Base-by-base conservation (phyloP, 1,140 invertebrate genomes). In the Bombus ignitus region DNA sequence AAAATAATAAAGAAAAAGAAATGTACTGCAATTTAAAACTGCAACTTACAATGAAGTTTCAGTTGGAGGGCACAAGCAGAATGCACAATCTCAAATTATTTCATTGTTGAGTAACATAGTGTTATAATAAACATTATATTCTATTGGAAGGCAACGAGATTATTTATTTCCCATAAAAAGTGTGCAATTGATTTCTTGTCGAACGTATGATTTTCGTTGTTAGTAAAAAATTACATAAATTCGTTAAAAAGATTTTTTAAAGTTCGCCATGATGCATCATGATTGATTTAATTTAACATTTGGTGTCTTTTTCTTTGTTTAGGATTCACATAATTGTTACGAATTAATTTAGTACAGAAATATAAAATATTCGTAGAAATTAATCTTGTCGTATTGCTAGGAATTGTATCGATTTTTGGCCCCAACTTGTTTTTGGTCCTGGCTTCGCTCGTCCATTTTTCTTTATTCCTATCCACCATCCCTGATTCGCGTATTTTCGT, bases 401-500 rank as follows among this genome's bases (percentile, higher is more conserved):
- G 92, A 97, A 97, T 88, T 96, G 96, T 84, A 96, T 96, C 3
- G 97, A 96, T 91, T 96, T 96, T 92, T 97, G 96, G 25, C 96
- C 96, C 93, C 95, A 96, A 42, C 90, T 94, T 1, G 97, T 97
- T 89, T 95, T 96, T 5, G 94, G 91, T 1, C 96, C 97, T 18
- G 95, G 93, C 91, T 97, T 97, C 37, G 95, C 92, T 85, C 96
- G 96, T 25, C 97, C 96, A 47, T 96, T 96, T 90, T 96, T 97
- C 87, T 97, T 97, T 71, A 97, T 95, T 13, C 95, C 97, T 35
- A 97, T 92, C 94, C 96, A 97, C 96, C 96, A 97, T 6, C 96
- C 96, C 9, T 95, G 82, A 86, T 96, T 96, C 0, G 96, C 95
- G 85, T 96, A 96, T 91, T 96, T 96, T 85, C 94, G 94, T 10